Base-by-base conservation (phyloP, 2,113 vertebrate species). In the Scatophagus argus region DNA sequence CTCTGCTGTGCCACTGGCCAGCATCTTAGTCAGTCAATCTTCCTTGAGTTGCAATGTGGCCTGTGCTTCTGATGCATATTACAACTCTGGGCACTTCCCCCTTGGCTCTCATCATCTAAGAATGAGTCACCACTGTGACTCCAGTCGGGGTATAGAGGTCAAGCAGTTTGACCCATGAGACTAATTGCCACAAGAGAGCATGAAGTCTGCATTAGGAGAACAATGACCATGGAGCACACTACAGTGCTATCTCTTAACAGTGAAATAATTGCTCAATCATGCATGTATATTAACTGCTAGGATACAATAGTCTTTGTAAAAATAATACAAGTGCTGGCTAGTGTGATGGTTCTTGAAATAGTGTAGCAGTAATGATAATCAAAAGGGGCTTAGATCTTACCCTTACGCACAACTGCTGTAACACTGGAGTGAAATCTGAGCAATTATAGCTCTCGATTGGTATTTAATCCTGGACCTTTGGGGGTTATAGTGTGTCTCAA, bases 121-220 rank as follows among this genome's bases (percentile, higher is more conserved):
- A 84, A 78, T 92, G 88, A 92, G 71, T 91, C 87, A 90, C 81
- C 72, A 36, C 70, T 79, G 43, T 81, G 81, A 81, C 83, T 84
- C 41, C 49, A 81, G 77, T 66, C 69, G 2, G 73, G 36, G 65
- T 60, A n/a, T n/a, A 61, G 54, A 75, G 83, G 84, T 89, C 88
- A 88, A 76, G 74, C 43, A 54, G 66, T 87, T 80, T 83, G 83
- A 87, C 84, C 87, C 77, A 8, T 67, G 83, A 79, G 75, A 85
- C 81, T 88, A 89, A 89, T 91, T 85, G 77, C 67, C 78, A 61
- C 73, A 51, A 63, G 87, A 82, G 64, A 85, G 67, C n/a, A 32
- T 13, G 63, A 52, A 84, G 75, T 62, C 68, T 56, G 36, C 44
- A 60, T 34, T 51, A 52, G 76, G 62, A 77, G 70, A 83, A 83